phyloP scores from a whole-genome alignment of 2,113 vertebrate genomes.

The Aegotheles bennettii region DNA sequence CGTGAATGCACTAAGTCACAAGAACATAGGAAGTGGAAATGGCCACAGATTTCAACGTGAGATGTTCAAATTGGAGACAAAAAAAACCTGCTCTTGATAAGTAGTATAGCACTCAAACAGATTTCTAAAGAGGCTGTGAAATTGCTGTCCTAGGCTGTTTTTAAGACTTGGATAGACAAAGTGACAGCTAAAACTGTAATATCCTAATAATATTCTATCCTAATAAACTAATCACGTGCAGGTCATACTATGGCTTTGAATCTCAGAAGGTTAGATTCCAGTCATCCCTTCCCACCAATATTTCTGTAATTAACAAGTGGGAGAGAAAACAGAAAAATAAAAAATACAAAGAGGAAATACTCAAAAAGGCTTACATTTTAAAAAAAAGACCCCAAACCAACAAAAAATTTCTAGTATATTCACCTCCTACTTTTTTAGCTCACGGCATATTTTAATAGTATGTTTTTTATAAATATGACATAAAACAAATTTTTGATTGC shows the following conservation, averaged over 20 bases:
- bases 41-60: not conserved
- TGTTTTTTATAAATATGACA: not conserved
- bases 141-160: not conserved
- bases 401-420: not conserved
- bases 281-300: not conserved
- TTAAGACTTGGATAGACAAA: not conserved
- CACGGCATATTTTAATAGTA: not conserved
- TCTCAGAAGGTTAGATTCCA: not conserved
- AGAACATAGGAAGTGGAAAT: not conserved
- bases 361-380: not conserved
- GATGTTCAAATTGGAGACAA: not conserved
- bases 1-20: rapidly evolving
- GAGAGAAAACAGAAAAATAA: not conserved
- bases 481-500: not conserved
- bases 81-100: not conserved
- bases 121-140: not conserved
- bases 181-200: not conserved
- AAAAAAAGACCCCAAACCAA: not conserved
- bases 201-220: not conserved
- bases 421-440: not conserved
- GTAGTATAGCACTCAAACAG: not conserved
- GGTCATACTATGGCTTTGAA: not conserved
- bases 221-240: not conserved
- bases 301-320: not conserved
- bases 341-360: not conserved